Evolutionary conservation across 1,140 invertebrate species (phyloP).

Genomic region (Mamestra configurata): DNA sequence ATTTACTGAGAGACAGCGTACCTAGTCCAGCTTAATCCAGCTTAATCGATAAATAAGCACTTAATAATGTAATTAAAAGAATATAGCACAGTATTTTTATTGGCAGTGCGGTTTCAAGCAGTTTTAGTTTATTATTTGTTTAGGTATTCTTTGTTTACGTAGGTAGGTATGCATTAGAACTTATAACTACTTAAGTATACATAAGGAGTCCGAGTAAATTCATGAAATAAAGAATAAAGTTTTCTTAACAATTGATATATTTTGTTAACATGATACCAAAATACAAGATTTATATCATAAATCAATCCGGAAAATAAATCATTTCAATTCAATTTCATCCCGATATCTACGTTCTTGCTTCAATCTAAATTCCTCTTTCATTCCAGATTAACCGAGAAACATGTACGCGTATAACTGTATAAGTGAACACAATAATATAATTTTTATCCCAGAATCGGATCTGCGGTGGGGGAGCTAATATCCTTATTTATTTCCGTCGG

Average conservation of each 20-base stretch:
- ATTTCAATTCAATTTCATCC: constrained; percentile 1
- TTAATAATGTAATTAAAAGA: constrained; percentile 22
- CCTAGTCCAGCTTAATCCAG: constrained; percentile 36
- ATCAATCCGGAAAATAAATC: constrained; percentile 13
- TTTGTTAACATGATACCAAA: neutral
- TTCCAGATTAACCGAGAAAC: constrained; percentile 8
- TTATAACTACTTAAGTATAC: too few relatives aligned
- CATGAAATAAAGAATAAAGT: too few relatives aligned
- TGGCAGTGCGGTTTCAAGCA: too few relatives aligned
- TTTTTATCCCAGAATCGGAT: constrained; percentile 76
- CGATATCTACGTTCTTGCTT: neutral
- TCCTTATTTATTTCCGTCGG: constrained; percentile 86
- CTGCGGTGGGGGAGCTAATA: constrained; percentile 77
- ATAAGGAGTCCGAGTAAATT: too few relatives aligned
- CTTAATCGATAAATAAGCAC: constrained; percentile 37
- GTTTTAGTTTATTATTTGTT: too few relatives aligned
- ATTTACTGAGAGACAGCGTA: constrained; percentile 25
- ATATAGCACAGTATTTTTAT: neutral
- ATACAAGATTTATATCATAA: neutral
- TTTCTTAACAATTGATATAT: too few relatives aligned
- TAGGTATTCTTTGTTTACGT: too few relatives aligned
- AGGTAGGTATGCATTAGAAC: too few relatives aligned
- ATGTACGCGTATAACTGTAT: constrained; percentile 41
- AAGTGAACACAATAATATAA: constrained; percentile 70
- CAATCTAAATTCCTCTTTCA: constrained; percentile 14